phyloP scores from a whole-genome alignment of 2,113 vertebrate species.

The Brachyhypopomus gauderio region DNA sequence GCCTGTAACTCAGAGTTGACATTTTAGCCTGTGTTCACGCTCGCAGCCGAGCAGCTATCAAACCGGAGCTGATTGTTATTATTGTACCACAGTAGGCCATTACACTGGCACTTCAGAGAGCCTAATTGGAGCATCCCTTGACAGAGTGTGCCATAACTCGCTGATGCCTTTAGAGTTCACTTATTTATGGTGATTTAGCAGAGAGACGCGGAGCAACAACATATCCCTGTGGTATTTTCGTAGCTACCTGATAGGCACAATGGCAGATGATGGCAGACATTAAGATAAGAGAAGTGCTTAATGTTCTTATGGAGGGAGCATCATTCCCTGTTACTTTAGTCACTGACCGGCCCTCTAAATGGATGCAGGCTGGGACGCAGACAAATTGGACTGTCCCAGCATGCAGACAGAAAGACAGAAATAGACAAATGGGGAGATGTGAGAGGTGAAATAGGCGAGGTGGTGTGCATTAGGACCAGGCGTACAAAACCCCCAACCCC shows the following conservation, averaged over 20 bases:
- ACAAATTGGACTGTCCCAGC: constrained; percentile 45
- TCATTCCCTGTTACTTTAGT: constrained; percentile 17
- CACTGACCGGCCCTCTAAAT: constrained; percentile 41
- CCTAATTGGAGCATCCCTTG: constrained; percentile 40
- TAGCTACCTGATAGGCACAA: constrained; percentile 36
- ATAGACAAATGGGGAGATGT: constrained; percentile 52
- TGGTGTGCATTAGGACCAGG: constrained; percentile 43
- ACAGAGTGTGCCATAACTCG: constrained; percentile 45
- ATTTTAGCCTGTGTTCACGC: constrained; percentile 19
- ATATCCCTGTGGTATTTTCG: constrained; percentile 3
- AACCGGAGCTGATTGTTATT: constrained; percentile 45
- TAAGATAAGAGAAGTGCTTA: constrained; percentile 44
- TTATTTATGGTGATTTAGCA: constrained; percentile 38
- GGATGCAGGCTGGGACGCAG: constrained; percentile 40
- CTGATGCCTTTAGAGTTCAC: constrained; percentile 42
- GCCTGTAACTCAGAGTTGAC: constrained; percentile 37
- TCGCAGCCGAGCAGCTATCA: constrained; percentile 17
- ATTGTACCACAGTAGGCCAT: constrained; percentile 37
- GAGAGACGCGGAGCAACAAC: background rate
- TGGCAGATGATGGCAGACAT: constrained; percentile 32
- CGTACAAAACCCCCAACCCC: constrained; percentile 22
- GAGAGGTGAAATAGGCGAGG: constrained; percentile 48
- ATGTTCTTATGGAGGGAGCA: constrained; percentile 31
- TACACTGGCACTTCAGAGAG: constrained; percentile 30
- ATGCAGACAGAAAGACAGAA: constrained; percentile 37